Evolutionary conservation across 2,797 vertebrate genomes (phyloP), one percentile per base, ranked within the genome.

Genomic region (Melanogrammus aeglefinus): DNA sequence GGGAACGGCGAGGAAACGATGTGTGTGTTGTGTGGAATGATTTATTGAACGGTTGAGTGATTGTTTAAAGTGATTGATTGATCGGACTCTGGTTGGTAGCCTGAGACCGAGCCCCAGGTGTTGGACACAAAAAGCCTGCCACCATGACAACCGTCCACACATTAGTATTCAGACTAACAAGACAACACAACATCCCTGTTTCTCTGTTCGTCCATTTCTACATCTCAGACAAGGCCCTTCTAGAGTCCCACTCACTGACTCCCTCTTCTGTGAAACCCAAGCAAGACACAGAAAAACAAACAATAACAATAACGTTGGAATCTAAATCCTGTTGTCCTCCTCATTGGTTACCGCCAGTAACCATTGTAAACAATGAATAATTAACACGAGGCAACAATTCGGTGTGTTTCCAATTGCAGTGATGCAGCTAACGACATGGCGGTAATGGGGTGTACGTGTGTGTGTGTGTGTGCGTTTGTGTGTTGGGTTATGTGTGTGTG

Each of bases 311-410:
- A 70, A 78, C 81, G 35, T 47, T 78, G 73, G 9, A 33, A 71
- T 79, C 79, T 79, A 69, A 76, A 36, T 72, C 74, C 72, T 0
- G 44, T 47, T 1, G 5, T 77, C 71, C 44, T 39, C 77, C 83
- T 80, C 75, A 27, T 66, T 44, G 80, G 78, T 81, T 80, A 41
- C 38, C 33, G 44, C 18, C 2, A 9, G 78, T 0, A 74, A 41
- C 85, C 78, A 84, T 79, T 78, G 69, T 76, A 84, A 83, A 83
- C 79, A 84, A 63, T 81, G 77, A 88, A 87, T 84, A 81, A 87
- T 88, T 84, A 73, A 86, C 83, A 84, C 76, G 13, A 75, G 82
- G 27, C 77, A 31, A 72, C 27, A 70, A 77, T 83, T 84, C 39
- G 77, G 75, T 77, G 82, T 57, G 41, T 72, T 72, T 76, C 76